phyloP scores from a whole-genome alignment of 2,888 invertebrate species.

The Oscheius sp. region DNA sequence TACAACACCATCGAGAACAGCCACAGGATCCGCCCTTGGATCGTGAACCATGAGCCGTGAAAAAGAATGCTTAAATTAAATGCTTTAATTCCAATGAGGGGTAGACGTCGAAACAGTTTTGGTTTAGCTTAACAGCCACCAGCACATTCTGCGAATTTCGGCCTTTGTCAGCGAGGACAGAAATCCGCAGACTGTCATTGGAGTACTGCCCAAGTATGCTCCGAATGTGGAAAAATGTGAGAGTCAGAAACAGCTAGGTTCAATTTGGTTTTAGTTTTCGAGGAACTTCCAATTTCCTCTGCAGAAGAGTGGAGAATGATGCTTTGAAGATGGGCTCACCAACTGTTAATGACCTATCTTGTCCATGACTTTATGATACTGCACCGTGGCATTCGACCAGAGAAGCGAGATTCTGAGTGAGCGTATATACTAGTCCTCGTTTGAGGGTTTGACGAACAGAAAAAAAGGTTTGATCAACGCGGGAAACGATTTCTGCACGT shows the following conservation, averaged over 20 bases:
- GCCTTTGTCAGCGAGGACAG: background rate
- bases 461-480: too few species aligned
- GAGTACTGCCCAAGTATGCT: background rate
- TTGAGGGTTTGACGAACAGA: too few species aligned
- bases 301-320: background rate
- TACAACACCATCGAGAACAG: too few species aligned
- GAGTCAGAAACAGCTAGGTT: background rate
- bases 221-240: background rate
- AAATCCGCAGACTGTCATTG: background rate
- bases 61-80: too few species aligned
- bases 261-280: slow-evolving; percentile 1
- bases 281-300: background rate
- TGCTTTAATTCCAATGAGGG: too few species aligned
- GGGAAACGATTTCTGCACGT: too few species aligned
- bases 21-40: too few species aligned
- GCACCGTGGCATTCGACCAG: background rate
- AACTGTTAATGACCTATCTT: background rate
- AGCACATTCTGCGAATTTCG: background rate
- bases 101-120: background rate
- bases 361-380: background rate
- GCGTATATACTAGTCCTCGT: background rate
- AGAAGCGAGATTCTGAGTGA: background rate
- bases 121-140: background rate
- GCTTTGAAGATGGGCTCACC: background rate
- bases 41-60: too few species aligned